A percentile compares a stretch with the other conserved stretches of the same genome.
phyloP scores from a whole-genome alignment of 2,113 vertebrate genomes.

The Paedocypris sp. region DNA sequence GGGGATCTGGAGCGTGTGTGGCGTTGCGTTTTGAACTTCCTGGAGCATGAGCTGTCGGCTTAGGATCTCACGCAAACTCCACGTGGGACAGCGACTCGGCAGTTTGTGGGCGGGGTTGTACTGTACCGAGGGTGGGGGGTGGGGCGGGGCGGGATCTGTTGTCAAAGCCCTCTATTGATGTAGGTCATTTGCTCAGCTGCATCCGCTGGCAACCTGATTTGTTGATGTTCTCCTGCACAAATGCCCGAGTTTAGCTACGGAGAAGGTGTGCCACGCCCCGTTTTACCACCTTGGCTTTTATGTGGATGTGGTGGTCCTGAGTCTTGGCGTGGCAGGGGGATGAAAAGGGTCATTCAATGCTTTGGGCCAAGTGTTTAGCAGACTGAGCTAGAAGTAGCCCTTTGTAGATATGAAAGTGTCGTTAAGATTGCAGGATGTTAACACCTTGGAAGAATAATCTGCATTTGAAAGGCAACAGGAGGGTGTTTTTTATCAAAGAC shows the following conservation, averaged over 20 bases:
- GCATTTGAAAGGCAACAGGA: slow-evolving; percentile 30
- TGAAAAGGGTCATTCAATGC: slow-evolving; percentile 36
- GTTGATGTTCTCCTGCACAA: slow-evolving; percentile 36
- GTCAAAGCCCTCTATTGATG: slow-evolving; percentile 58
- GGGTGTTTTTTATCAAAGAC: slow-evolving; percentile 35
- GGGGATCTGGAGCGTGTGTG: slow-evolving; percentile 44
- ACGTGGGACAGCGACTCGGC: slow-evolving; percentile 27
- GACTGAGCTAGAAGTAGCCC: too few relatives aligned
- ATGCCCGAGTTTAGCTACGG: too few relatives aligned
- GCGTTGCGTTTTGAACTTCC: slow-evolving; percentile 35
- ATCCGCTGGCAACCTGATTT: slow-evolving; percentile 56
- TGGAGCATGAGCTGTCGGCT: slow-evolving; percentile 28
- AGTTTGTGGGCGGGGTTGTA: slow-evolving; percentile 27
- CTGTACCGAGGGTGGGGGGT: slow-evolving; percentile 40
- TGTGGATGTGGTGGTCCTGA: slow-evolving; percentile 36
- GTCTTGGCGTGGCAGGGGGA: slow-evolving; percentile 39
- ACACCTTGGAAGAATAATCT: slow-evolving; percentile 26
- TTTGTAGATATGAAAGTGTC: too few relatives aligned
- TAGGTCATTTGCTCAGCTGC: slow-evolving; percentile 62
- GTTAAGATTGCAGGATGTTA: too few relatives aligned
- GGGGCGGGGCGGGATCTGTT: slow-evolving; percentile 45
- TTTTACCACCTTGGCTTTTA: slow-evolving; percentile 12
- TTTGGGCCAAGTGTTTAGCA: too few relatives aligned
- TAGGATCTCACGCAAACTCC: slow-evolving; percentile 34
- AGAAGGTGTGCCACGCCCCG: neutral